Evolutionary conservation across 2,888 invertebrate species (phyloP), one percentile per base, ranked within the genome.

Genomic region (Philereme vetulata): DNA sequence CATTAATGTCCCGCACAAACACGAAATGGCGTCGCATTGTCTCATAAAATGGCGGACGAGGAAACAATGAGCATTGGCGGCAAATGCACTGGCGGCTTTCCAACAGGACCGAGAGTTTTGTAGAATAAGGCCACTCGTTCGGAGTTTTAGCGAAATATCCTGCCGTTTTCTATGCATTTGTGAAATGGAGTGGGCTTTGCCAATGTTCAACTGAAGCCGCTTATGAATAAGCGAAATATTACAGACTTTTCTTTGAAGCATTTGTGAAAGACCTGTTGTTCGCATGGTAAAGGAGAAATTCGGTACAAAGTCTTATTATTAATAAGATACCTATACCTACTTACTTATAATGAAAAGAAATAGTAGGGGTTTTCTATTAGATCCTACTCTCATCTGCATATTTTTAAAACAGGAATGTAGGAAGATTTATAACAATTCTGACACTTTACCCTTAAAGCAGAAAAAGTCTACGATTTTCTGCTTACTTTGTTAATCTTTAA

Each of bases 1-100:
- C 57, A 52, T 60, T 71, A 49, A 71, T 65, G 72, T 74, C 70
- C 62, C 68, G 65, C 67, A 68, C 65, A 63, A 72, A 73, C 62
- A 70, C 69, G 69, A 77, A 74, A 77, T 75, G 74, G 80, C 71
- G 67, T 56, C 65, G 60, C 65, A 71, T 76, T 78, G 74, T 78
- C 71, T 66, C 67, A 60, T 57, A 62, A 68, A 72, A 74, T 75
- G 75, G 74, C 61, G 64, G 67, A 56, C 43, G 54, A 52, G 56
- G 74, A 72, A 74, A 74, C 71, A 65, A 68, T 57, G 64, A 55
- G 38, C 63, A 40, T 44, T 44, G 51, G 47, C 56, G 56, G 45
- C 44, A 48, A 56, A 52, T 9, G 38, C 38, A 48, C 77, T 79
- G 80, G 80, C 77, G 54, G 55, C 56, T 47, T 62, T 79, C 80